phyloP scores from a whole-genome alignment of 2,888 invertebrate genomes.

The Invenusta paracnida region DNA sequence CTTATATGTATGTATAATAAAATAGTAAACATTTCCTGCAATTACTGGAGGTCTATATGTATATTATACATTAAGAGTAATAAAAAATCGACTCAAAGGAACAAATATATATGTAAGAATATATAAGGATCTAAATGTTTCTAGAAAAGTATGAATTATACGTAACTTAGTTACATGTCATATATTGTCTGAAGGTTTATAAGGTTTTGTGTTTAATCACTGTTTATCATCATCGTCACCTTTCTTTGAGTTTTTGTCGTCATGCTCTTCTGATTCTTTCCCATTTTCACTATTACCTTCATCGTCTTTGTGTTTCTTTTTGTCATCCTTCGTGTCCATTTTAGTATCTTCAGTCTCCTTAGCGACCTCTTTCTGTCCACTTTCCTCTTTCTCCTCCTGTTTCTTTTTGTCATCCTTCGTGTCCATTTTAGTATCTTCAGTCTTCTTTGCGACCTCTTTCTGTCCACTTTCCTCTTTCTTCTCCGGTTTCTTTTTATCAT shows the following conservation, averaged over 20 bases:
- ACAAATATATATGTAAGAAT: too few relatives aligned
- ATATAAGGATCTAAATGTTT: too few relatives aligned
- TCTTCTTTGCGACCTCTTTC: not conserved
- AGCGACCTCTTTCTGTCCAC: not conserved
- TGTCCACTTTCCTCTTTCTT: not conserved
- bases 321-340: not conserved
- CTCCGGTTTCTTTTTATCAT: not conserved
- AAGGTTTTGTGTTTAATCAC: too few relatives aligned
- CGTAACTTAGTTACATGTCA: too few relatives aligned
- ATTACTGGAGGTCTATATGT: too few relatives aligned
- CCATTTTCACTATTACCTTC: not conserved
- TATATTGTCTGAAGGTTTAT: too few relatives aligned
- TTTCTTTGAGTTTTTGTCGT: not conserved
- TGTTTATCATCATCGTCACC: not conserved
- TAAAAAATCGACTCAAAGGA: too few relatives aligned
- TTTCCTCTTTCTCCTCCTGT: not conserved
- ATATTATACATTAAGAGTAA: too few relatives aligned
- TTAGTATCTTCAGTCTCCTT: not conserved
- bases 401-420: not conserved
- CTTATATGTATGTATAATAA: too few relatives aligned
- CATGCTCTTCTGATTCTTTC: not conserved
- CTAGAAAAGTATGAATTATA: too few relatives aligned
- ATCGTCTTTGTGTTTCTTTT: not conserved
- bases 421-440: not conserved
- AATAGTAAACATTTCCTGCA: too few relatives aligned